Base-by-base conservation (phyloP, 2,888 invertebrate genomes). In the Diploptera punctata region DNA sequence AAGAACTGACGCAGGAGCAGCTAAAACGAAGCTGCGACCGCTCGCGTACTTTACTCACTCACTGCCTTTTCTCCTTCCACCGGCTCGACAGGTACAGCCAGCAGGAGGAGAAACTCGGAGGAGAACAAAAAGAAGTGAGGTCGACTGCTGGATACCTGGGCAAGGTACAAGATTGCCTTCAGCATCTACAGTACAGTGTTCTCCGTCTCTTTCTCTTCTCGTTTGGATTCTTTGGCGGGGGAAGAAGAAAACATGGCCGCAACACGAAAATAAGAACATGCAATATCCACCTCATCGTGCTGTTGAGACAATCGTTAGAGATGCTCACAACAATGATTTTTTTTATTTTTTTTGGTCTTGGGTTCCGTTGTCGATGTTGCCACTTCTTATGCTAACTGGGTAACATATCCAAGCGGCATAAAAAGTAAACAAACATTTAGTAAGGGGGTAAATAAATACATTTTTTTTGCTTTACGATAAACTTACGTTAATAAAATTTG, bases 131-230 rank as follows among this genome's bases (percentile, higher is more conserved):
- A 52, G 21, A 52, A 57, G 38, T 61, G 61, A 61, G 61, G 61
- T 61, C 61, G 61, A 61, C 65, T 44, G 65, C 65, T 65, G 24
- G 65, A 47, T 65, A 65, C 65, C 65, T 65, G 65, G 26, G 65
- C 65, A 44, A 65, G 47, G 65, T 47, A 65, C n/a, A 65, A 29
- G 65, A 65, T 65, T 65, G 65, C 65, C 65, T 65, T 65, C 47
- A 65, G 65, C 65, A 44, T 29, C 57, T 26, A 57, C 10, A n/a
- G 57, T n/a, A n/a, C 29, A 5, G n/a, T 29, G 57, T 29, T 57
- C 29, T n/a, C 57, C 24, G 57, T 29, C 24, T 3, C 10, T 54
- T 26, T 54, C 1, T 54, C 54, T 26, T 9, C 26, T 13, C 26
- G 16, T 26, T 16, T 24, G 24, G 13, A 19, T 57, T 26, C n/a